phyloP scores from a whole-genome alignment of 2,113 vertebrate genomes.

The Apteryx owenii region DNA sequence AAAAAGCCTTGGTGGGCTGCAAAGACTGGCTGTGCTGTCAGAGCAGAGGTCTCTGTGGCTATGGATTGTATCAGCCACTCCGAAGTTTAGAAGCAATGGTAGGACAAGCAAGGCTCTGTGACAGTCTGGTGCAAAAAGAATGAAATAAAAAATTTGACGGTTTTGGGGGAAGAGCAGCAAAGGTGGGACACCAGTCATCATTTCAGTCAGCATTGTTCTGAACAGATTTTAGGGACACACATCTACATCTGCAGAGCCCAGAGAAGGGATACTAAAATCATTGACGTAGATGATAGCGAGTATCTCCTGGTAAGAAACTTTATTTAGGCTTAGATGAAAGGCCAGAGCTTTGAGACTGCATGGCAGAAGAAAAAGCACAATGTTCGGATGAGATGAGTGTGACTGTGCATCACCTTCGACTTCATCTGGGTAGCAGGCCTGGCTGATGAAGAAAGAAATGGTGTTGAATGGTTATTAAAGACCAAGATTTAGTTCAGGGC shows the following conservation, averaged over 20 bases:
- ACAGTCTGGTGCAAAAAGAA: background rate
- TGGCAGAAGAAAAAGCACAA: background rate
- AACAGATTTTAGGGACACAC: background rate
- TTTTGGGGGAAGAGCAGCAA: background rate
- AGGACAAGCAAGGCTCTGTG: background rate
- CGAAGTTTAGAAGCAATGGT: background rate
- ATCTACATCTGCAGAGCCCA: background rate
- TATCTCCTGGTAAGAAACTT: background rate
- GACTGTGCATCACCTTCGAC: background rate
- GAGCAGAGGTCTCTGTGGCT: background rate
- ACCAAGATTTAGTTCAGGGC: background rate
- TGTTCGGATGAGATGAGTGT: background rate
- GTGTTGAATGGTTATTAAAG: background rate
- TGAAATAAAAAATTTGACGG: background rate
- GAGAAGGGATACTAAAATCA: background rate
- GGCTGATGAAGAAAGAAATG: background rate
- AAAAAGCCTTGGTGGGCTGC: background rate
- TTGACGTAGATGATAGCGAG: background rate
- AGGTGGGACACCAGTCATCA: background rate
- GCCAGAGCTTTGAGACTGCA: background rate
- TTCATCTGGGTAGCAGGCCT: background rate
- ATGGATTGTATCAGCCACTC: background rate
- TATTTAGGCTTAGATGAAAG: background rate
- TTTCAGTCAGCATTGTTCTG: background rate
- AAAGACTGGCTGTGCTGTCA: background rate